Conservation (phyloP, 2,113 vertebrate species). For the Alligator mississippiensis region DNA sequence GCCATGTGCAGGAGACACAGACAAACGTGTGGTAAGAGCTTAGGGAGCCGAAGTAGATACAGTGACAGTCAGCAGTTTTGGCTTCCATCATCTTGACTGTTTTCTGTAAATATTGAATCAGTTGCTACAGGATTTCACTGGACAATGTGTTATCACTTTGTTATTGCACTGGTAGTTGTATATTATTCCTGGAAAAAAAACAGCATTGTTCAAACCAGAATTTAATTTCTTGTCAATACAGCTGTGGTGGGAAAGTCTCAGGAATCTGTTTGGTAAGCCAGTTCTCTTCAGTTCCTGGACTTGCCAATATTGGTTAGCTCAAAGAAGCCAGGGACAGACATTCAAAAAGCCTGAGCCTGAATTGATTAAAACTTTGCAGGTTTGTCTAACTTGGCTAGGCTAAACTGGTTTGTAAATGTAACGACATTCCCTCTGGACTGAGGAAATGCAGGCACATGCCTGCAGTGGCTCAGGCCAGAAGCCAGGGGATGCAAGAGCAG, state of each 20-base stretch:
- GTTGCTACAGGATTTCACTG: conserved; percentile 66
- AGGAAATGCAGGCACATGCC: too few species aligned
- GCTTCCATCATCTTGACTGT: not conserved
- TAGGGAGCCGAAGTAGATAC: not conserved
- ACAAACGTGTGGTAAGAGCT: not conserved
- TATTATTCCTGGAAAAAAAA: conserved; percentile 55
- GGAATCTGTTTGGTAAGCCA: conserved; percentile 10
- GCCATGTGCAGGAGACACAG: not conserved
- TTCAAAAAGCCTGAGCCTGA: too few species aligned
- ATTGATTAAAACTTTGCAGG: too few species aligned
- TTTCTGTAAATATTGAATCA: conserved; percentile 57
- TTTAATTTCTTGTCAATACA: conserved; percentile 50
- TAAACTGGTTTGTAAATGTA: too few species aligned
- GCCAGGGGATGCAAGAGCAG: too few species aligned
- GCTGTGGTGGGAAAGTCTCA: conserved; percentile 52
- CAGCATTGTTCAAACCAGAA: not conserved
- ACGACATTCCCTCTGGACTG: too few species aligned
- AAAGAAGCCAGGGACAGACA: not conserved
- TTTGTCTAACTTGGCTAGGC: too few species aligned
- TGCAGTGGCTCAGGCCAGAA: too few species aligned
- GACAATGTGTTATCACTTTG: conserved; percentile 58
- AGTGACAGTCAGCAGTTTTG: conserved; percentile 1
- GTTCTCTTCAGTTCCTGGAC: conserved; percentile 39
- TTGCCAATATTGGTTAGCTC: not conserved
- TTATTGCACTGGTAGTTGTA: conserved; percentile 42